Evolutionary conservation across 2,797 vertebrate genomes (phyloP).

Genomic region (Emys orbicularis): DNA sequence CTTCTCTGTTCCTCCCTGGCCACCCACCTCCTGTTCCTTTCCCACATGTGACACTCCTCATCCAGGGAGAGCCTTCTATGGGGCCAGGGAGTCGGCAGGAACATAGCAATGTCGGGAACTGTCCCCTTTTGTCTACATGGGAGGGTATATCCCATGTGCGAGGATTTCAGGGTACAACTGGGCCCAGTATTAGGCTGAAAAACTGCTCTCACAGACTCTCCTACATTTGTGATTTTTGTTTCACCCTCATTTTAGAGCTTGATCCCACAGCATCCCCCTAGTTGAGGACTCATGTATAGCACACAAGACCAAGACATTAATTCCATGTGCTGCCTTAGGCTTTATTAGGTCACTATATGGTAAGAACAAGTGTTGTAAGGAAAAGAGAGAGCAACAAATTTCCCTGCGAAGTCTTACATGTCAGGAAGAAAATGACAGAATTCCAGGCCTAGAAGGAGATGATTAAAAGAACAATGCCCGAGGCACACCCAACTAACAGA

Average conservation of each 20-base stretch:
- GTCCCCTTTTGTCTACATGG: background rate
- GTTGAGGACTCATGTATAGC: background rate
- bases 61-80: background rate
- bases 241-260: background rate
- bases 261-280: background rate
- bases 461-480: background rate
- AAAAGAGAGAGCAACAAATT: background rate
- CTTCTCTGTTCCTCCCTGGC: conserved; percentile 4
- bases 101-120: background rate
- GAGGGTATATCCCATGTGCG: background rate
- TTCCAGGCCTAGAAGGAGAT: background rate
- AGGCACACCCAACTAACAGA: background rate
- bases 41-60: background rate
- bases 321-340: background rate
- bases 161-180: background rate
- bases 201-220: background rate
- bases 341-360: background rate
- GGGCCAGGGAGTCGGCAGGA: background rate
- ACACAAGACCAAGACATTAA: background rate
- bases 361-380: background rate
- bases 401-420: background rate
- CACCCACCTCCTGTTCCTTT: background rate
- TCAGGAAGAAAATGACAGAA: background rate
- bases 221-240: background rate
- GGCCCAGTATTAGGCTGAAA: background rate